Conservation (phyloP, 2,888 invertebrate genomes). For the Uloborus plumipes region DNA sequence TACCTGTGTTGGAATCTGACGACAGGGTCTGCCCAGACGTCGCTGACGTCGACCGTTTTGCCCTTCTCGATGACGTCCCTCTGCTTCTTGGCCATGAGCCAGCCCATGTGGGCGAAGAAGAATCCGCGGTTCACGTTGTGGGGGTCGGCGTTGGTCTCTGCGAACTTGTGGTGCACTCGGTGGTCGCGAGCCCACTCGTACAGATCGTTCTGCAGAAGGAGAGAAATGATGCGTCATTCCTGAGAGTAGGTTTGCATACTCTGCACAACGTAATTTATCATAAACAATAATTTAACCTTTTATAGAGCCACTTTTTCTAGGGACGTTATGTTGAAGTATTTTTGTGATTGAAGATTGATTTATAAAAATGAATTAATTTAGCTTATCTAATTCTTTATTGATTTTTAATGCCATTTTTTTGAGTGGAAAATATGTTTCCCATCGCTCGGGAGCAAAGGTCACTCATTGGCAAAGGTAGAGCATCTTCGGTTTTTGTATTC, state of each 20-base stretch:
- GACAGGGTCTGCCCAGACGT: conserved; percentile 73
- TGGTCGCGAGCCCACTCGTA: conserved; percentile 72
- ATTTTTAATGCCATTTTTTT: too few relatives aligned
- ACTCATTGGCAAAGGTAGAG: too few relatives aligned
- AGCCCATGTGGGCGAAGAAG: conserved; percentile 75
- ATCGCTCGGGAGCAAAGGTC: too few relatives aligned
- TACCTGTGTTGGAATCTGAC: conserved; percentile 73
- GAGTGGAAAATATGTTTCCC: too few relatives aligned
- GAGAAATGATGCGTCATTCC: not conserved
- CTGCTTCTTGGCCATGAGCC: conserved; percentile 74
- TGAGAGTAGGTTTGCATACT: not conserved
- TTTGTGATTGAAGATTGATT: too few relatives aligned
- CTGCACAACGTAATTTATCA: too few relatives aligned
- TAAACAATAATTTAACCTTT: too few relatives aligned
- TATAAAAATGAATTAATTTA: too few relatives aligned
- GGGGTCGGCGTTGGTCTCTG: conserved; percentile 72
- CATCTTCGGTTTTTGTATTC: too few relatives aligned
- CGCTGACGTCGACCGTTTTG: conserved; percentile 72
- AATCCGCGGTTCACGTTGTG: conserved; percentile 73
- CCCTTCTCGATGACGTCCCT: conserved; percentile 73
- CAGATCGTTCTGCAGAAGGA: conserved; percentile 69
- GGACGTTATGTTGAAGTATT: too few relatives aligned
- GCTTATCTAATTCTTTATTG: too few relatives aligned
- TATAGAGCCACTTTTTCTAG: too few relatives aligned
- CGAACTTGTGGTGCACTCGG: conserved; percentile 72